phyloP scores from a whole-genome alignment of 2,797 vertebrate genomes.

The Rhyacichthys aspro region DNA sequence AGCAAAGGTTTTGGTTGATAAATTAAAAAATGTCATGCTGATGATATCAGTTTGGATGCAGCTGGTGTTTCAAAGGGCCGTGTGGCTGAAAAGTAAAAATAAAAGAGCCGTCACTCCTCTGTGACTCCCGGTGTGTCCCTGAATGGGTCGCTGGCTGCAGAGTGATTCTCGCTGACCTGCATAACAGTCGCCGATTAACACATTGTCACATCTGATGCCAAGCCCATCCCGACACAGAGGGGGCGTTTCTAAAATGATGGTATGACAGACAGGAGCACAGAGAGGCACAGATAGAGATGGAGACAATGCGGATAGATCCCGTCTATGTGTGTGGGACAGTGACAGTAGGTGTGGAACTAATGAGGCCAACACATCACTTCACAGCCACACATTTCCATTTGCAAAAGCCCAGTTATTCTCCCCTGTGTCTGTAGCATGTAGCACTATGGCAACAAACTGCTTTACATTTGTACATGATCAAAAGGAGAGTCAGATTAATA shows the following conservation, averaged over 20 bases:
- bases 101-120: constrained; percentile 42
- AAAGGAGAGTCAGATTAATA: constrained; percentile 20
- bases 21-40: too few species aligned
- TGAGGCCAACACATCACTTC: constrained; percentile 21
- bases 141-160: constrained; percentile 50
- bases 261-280: constrained; percentile 8
- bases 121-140: constrained; percentile 33
- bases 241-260: neutral
- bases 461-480: constrained; percentile 21
- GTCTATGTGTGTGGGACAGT: constrained; percentile 5
- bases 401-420: constrained; percentile 38
- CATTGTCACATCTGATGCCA: constrained; percentile 68
- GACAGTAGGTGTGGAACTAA: constrained; percentile 49
- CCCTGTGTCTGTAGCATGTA: constrained; percentile 13
- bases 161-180: constrained; percentile 52
- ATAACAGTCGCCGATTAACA: constrained; percentile 59
- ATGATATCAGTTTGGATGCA: too few species aligned
- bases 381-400: constrained; percentile 21
- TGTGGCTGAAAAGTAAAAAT: constrained; percentile 17
- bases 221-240: constrained; percentile 22
- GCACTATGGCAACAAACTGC: constrained; percentile 10
- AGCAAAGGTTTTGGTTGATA: too few species aligned
- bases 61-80: constrained; percentile 13
- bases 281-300: constrained; percentile 9
- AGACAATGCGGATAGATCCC: constrained; percentile 7